Evolutionary conservation across 2,888 invertebrate genomes (phyloP).

Genomic region (Lasioglossum malachurum): DNA sequence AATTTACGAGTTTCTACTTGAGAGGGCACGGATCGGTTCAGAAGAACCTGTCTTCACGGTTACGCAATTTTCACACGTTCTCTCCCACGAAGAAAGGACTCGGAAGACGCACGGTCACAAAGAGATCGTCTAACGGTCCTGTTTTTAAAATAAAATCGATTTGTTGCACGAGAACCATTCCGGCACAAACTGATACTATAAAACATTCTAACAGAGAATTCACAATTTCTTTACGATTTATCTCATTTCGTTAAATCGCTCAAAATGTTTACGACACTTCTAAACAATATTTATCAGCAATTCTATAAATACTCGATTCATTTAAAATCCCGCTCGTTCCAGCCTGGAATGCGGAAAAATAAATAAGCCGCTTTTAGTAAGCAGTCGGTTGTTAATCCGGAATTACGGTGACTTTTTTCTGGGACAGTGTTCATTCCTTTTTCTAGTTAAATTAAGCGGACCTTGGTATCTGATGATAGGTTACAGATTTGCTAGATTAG

Average conservation of each 20-base stretch:
- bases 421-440: background rate
- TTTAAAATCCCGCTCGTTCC: background rate
- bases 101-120: background rate
- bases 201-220: background rate
- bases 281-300: background rate
- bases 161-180: constrained; percentile 12
- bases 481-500: background rate
- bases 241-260: background rate
- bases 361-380: background rate
- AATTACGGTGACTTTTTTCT: background rate
- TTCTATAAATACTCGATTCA: background rate
- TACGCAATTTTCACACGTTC: constrained; percentile 10
- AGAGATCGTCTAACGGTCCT: constrained; percentile 32
- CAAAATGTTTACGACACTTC: background rate
- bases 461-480: background rate
- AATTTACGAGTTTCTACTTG: background rate
- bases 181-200: background rate
- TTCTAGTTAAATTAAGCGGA: background rate
- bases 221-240: background rate
- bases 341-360: background rate
- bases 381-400: background rate
- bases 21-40: background rate
- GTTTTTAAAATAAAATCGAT: constrained; percentile 33
- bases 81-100: constrained; percentile 3
- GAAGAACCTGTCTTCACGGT: background rate